These are phyloP conservation scores for Callipepla squamata DNA, from an alignment of 2,113 vertebrate genomes.

Conservation along the genomic window DNA sequence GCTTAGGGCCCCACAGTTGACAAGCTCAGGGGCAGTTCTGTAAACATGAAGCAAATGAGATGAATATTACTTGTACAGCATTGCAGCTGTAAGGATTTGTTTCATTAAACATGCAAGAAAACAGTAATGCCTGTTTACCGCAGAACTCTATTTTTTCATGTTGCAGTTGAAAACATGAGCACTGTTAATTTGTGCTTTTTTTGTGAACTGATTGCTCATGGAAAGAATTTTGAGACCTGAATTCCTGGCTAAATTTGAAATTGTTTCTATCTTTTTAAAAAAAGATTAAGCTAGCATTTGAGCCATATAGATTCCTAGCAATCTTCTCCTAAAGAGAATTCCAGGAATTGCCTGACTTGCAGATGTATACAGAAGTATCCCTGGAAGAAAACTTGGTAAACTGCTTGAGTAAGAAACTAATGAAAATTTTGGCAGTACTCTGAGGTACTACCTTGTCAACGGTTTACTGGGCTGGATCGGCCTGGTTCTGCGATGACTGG, in stretches of 20 bases:
- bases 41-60: neutral
- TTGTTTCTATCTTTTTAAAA: neutral
- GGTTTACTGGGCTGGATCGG: no score
- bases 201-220: neutral
- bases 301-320: neutral
- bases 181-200: neutral
- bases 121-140: neutral
- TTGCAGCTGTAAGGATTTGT: neutral
- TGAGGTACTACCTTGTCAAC: neutral
- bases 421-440: neutral
- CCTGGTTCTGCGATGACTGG: no score
- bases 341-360: neutral
- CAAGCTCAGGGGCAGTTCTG: neutral
- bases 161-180: neutral
- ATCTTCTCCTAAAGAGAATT: neutral
- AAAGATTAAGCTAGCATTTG: neutral
- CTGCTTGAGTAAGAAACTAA: neutral
- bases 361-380: neutral
- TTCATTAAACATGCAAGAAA: constrained; percentile 13
- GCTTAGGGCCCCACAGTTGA: neutral
- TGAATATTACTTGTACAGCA: neutral
- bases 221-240: neutral
- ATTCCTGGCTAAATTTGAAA: neutral
- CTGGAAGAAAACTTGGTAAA: neutral
- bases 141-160: neutral